Percentiles rank a stretch among this genome's conserved stretches.
phyloP scores from a whole-genome alignment of 2,888 invertebrate genomes.

The Cantharis rustica region DNA sequence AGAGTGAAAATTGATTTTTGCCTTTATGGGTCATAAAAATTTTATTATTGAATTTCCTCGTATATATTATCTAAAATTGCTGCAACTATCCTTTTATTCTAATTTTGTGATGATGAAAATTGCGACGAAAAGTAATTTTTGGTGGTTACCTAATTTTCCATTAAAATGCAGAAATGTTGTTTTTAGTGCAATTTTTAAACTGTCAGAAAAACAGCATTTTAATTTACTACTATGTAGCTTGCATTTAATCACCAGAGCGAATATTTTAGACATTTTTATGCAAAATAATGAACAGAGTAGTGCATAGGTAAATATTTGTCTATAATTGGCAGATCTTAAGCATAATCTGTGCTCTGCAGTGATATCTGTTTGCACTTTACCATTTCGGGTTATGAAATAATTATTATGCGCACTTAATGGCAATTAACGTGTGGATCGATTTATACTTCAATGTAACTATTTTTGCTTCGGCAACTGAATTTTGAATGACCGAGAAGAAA shows the following conservation, averaged over 20 bases:
- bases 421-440: neutral
- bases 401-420: neutral
- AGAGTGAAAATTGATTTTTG: neutral
- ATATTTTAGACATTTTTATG: neutral
- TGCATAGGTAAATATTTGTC: neutral
- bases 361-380: neutral
- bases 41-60: neutral
- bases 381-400: neutral
- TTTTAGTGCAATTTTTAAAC: neutral
- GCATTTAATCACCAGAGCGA: neutral
- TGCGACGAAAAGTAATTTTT: neutral
- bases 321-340: neutral
- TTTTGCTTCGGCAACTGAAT: neutral
- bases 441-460: neutral
- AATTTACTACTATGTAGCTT: neutral
- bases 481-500: neutral
- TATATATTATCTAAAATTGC: neutral
- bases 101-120: neutral
- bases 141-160: neutral
- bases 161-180: neutral
- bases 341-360: neutral
- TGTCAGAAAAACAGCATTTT: neutral
- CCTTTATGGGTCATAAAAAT: neutral
- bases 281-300: neutral
- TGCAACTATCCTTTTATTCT: neutral